phyloP scores from a whole-genome alignment of 2,113 vertebrate species.

The Malaclemys terrapin region DNA sequence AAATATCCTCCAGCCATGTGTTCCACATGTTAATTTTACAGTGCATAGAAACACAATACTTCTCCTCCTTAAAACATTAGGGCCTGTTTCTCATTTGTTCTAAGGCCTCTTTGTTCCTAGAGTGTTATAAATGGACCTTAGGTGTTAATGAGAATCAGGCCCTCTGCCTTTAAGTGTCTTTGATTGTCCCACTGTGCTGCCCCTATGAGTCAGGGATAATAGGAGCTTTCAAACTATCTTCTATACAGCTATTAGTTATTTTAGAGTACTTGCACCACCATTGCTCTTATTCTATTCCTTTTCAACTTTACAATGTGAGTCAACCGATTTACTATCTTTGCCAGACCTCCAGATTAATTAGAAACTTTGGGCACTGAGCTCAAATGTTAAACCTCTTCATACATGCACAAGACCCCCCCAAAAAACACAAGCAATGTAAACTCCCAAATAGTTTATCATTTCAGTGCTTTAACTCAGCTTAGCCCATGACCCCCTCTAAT shows the following conservation, averaged over 20 bases:
- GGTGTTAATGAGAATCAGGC: not conserved
- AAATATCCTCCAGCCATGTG: not conserved
- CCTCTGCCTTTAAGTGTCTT: not conserved
- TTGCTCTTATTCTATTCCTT: not conserved
- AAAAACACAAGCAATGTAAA: constrained; percentile 6
- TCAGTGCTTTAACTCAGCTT: not conserved
- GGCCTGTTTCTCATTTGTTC: not conserved
- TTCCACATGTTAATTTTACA: not conserved
- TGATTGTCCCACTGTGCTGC: not conserved
- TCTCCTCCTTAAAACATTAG: not conserved
- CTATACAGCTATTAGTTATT: not conserved
- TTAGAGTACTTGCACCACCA: accelerated
- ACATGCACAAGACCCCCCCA: not conserved
- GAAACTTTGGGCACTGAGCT: not conserved
- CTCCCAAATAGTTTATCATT: constrained; percentile 26
- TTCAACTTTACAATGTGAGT: not conserved
- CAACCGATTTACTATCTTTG: not conserved
- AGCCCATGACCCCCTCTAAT: constrained; percentile 13
- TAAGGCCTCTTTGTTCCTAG: not conserved
- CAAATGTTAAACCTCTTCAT: constrained; percentile 41
- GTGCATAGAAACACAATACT: not conserved
- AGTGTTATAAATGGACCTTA: not conserved
- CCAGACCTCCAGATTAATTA: constrained; percentile 13
- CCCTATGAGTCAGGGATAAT: not conserved
- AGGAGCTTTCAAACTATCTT: not conserved